Evolutionary conservation across 2,113 vertebrate species (phyloP).

Genomic region (Mobula birostris): DNA sequence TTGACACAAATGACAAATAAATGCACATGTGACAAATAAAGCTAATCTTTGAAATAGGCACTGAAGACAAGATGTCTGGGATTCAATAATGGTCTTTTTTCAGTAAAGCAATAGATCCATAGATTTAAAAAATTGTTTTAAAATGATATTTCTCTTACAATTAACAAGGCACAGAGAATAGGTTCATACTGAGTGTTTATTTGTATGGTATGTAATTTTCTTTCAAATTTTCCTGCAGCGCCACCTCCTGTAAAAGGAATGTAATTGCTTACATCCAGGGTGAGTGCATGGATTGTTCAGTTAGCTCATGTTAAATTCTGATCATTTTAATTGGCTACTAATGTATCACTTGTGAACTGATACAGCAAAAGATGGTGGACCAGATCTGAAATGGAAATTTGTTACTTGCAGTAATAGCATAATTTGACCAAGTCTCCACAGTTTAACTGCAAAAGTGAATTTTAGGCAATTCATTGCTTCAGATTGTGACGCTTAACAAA

Average conservation of each 20-base stretch:
- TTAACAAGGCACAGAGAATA: background rate
- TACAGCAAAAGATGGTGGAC: background rate
- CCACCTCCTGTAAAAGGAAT: background rate
- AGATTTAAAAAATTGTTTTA: background rate
- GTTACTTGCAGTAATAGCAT: background rate
- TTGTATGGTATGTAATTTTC: background rate
- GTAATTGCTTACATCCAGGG: background rate
- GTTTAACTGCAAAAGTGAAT: background rate
- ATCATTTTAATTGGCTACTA: background rate
- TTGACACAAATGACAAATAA: too few relatives aligned
- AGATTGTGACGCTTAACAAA: background rate
- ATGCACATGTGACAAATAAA: too few relatives aligned
- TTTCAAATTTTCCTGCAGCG: slow-evolving; percentile 11
- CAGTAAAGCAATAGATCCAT: background rate
- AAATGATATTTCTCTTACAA: background rate
- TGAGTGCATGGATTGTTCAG: too few relatives aligned
- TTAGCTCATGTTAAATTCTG: background rate
- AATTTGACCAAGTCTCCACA: background rate
- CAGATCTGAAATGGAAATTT: background rate
- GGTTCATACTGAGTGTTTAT: background rate
- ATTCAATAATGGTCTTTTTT: background rate
- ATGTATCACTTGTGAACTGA: background rate
- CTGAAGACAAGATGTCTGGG: background rate
- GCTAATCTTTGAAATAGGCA: background rate
- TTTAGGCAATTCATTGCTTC: background rate